Percentiles rank a stretch among this genome's conserved stretches.
Conservation (phyloP, 2,888 invertebrate species). For the Apodemia hepburni region DNA sequence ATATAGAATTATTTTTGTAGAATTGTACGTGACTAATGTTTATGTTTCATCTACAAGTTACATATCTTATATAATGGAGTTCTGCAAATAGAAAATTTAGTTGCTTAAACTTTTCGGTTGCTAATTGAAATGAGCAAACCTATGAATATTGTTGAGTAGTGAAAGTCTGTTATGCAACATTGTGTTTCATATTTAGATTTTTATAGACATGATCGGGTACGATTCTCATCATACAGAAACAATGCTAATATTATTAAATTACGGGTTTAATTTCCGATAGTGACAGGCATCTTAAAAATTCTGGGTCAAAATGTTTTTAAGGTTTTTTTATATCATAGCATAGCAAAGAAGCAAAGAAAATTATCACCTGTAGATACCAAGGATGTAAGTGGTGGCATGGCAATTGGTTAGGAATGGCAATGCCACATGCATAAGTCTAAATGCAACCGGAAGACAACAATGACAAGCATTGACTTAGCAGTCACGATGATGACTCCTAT, state of each 20-base stretch:
- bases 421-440: too few relatives aligned
- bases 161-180: constrained; percentile 60
- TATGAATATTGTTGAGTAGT: constrained; percentile 43
- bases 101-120: constrained; percentile 49
- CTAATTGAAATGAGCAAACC: constrained; percentile 63
- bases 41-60: constrained; percentile 16
- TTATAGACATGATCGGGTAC: background rate
- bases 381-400: too few relatives aligned
- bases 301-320: too few relatives aligned
- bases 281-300: too few relatives aligned
- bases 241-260: background rate
- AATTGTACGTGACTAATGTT: constrained; percentile 11
- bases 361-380: too few relatives aligned
- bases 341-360: too few relatives aligned
- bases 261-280: too few relatives aligned
- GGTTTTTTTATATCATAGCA: too few relatives aligned
- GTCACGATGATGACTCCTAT: too few relatives aligned
- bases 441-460: too few relatives aligned
- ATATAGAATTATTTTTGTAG: background rate
- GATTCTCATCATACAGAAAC: background rate
- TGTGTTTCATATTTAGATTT: background rate
- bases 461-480: too few relatives aligned
- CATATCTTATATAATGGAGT: constrained; percentile 27
- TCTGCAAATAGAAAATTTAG: constrained; percentile 40
- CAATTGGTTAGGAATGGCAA: too few relatives aligned